These are phyloP conservation scores for Lasiommata megera DNA, from an alignment of 2,888 invertebrate species.

Conservation along the genomic window DNA sequence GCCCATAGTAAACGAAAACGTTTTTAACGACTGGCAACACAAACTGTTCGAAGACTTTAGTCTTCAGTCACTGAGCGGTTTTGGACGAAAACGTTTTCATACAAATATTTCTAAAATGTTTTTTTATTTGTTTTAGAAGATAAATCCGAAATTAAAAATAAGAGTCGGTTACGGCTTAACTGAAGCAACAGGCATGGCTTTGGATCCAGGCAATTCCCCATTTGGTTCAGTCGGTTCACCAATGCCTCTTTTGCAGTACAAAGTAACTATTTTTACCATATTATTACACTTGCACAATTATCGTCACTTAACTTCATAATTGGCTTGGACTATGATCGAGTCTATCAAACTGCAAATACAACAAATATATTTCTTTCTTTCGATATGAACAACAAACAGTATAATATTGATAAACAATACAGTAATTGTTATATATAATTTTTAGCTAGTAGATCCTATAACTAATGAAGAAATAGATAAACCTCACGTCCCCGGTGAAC, in stretches of 20 bases:
- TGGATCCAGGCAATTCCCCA: neutral
- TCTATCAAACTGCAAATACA: too few relatives aligned
- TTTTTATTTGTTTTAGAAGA: conserved; percentile 17
- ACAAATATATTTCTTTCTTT: too few relatives aligned
- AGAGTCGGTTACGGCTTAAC: conserved; percentile 21
- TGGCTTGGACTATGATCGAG: too few relatives aligned
- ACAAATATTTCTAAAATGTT: too few relatives aligned
- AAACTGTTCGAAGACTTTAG: too few relatives aligned
- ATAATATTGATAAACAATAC: neutral
- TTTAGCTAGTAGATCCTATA: conserved; percentile 57
- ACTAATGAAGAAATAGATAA: conserved; percentile 51
- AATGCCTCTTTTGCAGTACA: conserved; percentile 7
- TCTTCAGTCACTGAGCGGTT: too few relatives aligned
- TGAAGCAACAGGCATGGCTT: conserved; percentile 6
- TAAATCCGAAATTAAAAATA: conserved; percentile 12
- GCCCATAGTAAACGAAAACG: too few relatives aligned
- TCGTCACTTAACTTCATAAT: too few relatives aligned
- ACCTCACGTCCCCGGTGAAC: conserved; percentile 58
- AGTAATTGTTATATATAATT: neutral
- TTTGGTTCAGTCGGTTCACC: conserved; percentile 15
- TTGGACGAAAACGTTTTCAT: too few relatives aligned
- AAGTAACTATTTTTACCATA: conserved; percentile 4
- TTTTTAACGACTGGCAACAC: too few relatives aligned
- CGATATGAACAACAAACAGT: too few relatives aligned
- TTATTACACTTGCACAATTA: too few relatives aligned